Base-by-base conservation (phyloP, 2,888 invertebrate species). In the Dasysyrphus albostriatus region DNA sequence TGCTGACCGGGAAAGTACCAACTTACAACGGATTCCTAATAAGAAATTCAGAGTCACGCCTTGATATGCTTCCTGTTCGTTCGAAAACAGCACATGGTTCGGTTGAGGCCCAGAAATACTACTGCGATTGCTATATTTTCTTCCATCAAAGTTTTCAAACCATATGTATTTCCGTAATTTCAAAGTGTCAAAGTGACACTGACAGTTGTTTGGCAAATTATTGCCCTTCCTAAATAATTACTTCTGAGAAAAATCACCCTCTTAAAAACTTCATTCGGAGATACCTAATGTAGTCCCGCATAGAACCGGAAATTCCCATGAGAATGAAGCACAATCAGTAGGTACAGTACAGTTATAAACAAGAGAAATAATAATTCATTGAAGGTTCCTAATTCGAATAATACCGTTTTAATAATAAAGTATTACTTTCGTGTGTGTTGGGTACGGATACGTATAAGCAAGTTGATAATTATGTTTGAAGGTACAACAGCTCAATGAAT, bases 51-150 rank as follows among this genome's bases (percentile, higher is more conserved):
- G 37, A 77, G 67, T 29, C 82, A 78, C 77, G 37, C 82, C 73
- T 85, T 72, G n/a, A 74, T 69, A 85, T 85, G 82, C 74, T 85
- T 85, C 85, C 85, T 85, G 85, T 78, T 85, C 56, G 54, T 63
- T 24, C 12, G 14, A 59, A 72, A 65, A 70, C 76, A 84, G 72
- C 59, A 70, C 32, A 24, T 24, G 8, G 6, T n/a, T 63, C 12
- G 8, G 6, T n/a, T 63, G 1, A 29, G 42, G 65, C 63, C 63
- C 75, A 24, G 59, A 42, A 59, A 76, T 12, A 42, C 10, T 5
- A 4, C 1, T 54, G 1, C 61, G 70, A 79, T 74, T 58, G 19
- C 29, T 63, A 49, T 63, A 49, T 69, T 44, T 16, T 67, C 37
- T 67, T 19, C 59, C 7, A 58, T 19, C 51, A 32, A 39, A 16